A percentile compares a stretch with the other conserved stretches of the same genome.
These are phyloP conservation scores for Eudasyphora cyanicolor DNA, from an alignment of 2,888 invertebrate genomes.

Conservation along the genomic window DNA sequence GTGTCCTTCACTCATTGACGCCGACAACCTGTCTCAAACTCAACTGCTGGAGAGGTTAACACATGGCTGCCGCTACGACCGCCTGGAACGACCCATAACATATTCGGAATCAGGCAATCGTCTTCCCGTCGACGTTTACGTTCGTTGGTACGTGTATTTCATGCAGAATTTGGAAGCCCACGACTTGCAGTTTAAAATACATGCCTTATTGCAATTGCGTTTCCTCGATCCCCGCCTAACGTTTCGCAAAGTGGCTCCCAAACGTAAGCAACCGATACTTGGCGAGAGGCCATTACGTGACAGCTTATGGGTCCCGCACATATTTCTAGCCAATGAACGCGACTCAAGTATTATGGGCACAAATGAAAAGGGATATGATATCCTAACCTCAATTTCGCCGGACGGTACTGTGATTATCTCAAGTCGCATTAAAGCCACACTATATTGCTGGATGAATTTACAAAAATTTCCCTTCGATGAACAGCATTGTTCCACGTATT, in stretches of 20 bases:
- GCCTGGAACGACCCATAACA: slow-evolving; percentile 84
- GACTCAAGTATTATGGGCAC: slow-evolving; percentile 88
- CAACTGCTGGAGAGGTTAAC: slow-evolving; percentile 87
- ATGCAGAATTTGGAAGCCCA: slow-evolving; percentile 91
- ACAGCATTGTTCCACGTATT: slow-evolving; percentile 88
- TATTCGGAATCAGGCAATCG: slow-evolving; percentile 78
- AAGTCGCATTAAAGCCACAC: slow-evolving; percentile 88
- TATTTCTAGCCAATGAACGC: slow-evolving; percentile 90
- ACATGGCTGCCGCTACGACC: slow-evolving; percentile 88
- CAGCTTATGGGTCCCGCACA: slow-evolving; percentile 90
- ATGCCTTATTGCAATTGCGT: slow-evolving; percentile 89
- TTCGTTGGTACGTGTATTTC: slow-evolving; percentile 90
- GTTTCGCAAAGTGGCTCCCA: slow-evolving; percentile 85
- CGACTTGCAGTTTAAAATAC: slow-evolving; percentile 92
- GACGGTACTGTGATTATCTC: slow-evolving; percentile 90
- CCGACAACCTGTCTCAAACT: slow-evolving; percentile 86
- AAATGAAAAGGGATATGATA: slow-evolving; percentile 87
- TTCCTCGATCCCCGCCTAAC: slow-evolving; percentile 88
- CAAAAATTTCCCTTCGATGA: slow-evolving; percentile 94
- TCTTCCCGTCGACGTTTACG: slow-evolving; percentile 86
- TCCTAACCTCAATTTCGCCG: slow-evolving; percentile 89
- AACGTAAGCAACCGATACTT: slow-evolving; percentile 84
- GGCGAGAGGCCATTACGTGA: slow-evolving; percentile 87
- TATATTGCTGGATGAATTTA: slow-evolving; percentile 92
- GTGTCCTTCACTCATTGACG: slow-evolving; percentile 82